phyloP scores from a whole-genome alignment of 2,888 invertebrate genomes.

The Lissocephala sabroskyi region DNA sequence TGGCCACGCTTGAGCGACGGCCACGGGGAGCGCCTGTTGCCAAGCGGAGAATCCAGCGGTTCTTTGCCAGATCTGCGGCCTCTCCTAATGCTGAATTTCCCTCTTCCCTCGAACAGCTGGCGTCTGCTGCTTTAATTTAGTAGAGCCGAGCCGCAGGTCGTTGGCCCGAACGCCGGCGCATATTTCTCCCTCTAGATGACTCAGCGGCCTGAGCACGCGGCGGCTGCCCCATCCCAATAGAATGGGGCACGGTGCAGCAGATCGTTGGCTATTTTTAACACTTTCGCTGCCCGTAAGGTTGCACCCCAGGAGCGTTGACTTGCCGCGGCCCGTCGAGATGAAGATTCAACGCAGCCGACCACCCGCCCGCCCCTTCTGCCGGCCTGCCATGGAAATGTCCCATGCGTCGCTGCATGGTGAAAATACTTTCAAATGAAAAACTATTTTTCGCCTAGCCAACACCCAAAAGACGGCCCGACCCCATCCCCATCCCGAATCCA shows the following conservation, averaged over 20 bases:
- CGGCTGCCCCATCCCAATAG: not conserved
- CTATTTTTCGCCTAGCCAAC: not conserved
- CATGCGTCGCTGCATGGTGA: not conserved
- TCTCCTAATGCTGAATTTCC: not conserved
- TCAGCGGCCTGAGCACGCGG: too few species aligned
- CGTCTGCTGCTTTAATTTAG: constrained; percentile 45
- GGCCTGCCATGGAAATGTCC: not conserved
- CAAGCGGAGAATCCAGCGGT: too few species aligned
- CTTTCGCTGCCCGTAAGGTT: constrained; percentile 40
- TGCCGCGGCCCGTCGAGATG: too few species aligned
- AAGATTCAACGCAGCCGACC: not conserved
- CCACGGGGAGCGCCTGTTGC: not conserved
- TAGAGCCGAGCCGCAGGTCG: constrained; percentile 38
- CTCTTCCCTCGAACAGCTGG: constrained; percentile 27
- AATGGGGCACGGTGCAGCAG: too few species aligned
- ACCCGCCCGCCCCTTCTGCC: not conserved
- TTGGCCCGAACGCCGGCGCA: constrained; percentile 38
- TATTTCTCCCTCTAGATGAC: constrained; percentile 36
- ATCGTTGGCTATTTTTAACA: constrained; percentile 50
- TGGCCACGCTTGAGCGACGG: not conserved
- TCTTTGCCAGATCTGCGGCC: too few species aligned
- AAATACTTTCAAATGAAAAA: not conserved
- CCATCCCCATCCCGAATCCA: too few species aligned
- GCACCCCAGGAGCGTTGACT: constrained; percentile 7
- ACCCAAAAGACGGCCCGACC: too few species aligned